Evolutionary conservation across 1,140 invertebrate species (phyloP), one percentile per base, ranked within the genome.

Genomic region (Maconellicoccus hirsutus): DNA sequence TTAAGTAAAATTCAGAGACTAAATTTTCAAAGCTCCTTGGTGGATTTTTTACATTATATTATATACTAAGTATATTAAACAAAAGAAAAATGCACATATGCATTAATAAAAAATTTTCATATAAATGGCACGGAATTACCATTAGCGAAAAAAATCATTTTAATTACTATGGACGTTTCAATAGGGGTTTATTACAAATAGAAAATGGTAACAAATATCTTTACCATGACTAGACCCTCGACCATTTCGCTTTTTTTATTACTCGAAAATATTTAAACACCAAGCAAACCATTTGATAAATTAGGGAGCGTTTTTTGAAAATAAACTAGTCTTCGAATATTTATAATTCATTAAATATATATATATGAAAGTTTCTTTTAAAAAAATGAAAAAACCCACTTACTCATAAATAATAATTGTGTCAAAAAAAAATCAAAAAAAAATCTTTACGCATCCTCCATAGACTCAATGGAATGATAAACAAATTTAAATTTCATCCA

Each of bases 151-250:
- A 19, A 19, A 8, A 16, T 52, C 16, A 52, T 52, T 52, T 52
- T 19, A 52, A 52, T 52, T 4, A 52, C 6, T 52, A 52, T 52
- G 42, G 42, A 52, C 42, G 42, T 52, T 52, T 19, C 3, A 3
- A 16, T 16, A 19, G n/a, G 42, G n/a, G 42, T 16, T 52, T 52
- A 66, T 66, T 66, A 66, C 61, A 66, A 23, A 23, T 23, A 26
- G 22, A 66, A 23, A 66, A 66, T 66, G 61, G 61, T 66, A 66
- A 66, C 61, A 26, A 66, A 25, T 66, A 23, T 16, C 4, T 66
- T 16, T 26, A 23, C 61, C 25, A 25, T 66, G 61, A 66, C 61
- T 66, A 66, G 61, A 66, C 61, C 61, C 61, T 66, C 10, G 19
- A 66, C 61, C 61, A 66, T 66, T 52, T 52, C n/a, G 42, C 42